These are phyloP conservation scores for Tetanocera ferruginea DNA, from an alignment of 2,888 invertebrate species.

Conservation along the genomic window DNA sequence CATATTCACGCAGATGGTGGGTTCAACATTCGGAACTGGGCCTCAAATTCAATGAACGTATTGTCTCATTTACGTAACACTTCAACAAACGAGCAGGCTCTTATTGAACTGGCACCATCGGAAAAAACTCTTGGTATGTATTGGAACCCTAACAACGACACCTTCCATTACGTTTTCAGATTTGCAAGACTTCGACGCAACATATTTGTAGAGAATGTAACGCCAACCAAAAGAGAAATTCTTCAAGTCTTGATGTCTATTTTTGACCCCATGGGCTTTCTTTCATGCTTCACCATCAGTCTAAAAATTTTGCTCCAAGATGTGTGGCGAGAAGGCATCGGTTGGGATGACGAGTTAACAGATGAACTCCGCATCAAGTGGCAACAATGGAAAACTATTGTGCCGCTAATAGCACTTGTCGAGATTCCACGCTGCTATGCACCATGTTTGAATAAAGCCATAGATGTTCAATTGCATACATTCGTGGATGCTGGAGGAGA, in stretches of 20 bases:
- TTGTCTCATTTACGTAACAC: not conserved
- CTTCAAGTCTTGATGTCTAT: slow-evolving; percentile 47
- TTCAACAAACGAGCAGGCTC: not conserved
- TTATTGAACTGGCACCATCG: slow-evolving; percentile 29
- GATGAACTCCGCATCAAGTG: slow-evolving; percentile 33
- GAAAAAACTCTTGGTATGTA: slow-evolving; percentile 42
- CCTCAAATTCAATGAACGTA: slow-evolving; percentile 28
- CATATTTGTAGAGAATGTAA: slow-evolving; percentile 10
- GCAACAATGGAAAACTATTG: slow-evolving; percentile 34
- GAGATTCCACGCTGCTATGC: slow-evolving; percentile 37
- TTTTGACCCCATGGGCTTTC: slow-evolving; percentile 45
- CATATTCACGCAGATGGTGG: slow-evolving; percentile 24
- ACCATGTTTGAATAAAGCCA: slow-evolving; percentile 23
- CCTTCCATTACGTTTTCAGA: slow-evolving; percentile 44
- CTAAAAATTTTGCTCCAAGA: slow-evolving; percentile 46
- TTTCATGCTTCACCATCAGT: slow-evolving; percentile 42
- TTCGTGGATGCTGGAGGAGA: too few relatives aligned
- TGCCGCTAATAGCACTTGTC: slow-evolving; percentile 20
- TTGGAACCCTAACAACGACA: slow-evolving; percentile 44
- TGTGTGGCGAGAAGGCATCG: slow-evolving; percentile 42
- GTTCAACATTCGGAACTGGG: slow-evolving; percentile 32
- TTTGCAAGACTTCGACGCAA: slow-evolving; percentile 41
- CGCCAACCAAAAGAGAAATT: slow-evolving; percentile 43
- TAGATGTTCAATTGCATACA: too few relatives aligned
- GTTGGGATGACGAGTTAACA: slow-evolving; percentile 39